Evolutionary conservation across 1,140 invertebrate species (phyloP).

Genomic region (Pygmarrhopalites habei): DNA sequence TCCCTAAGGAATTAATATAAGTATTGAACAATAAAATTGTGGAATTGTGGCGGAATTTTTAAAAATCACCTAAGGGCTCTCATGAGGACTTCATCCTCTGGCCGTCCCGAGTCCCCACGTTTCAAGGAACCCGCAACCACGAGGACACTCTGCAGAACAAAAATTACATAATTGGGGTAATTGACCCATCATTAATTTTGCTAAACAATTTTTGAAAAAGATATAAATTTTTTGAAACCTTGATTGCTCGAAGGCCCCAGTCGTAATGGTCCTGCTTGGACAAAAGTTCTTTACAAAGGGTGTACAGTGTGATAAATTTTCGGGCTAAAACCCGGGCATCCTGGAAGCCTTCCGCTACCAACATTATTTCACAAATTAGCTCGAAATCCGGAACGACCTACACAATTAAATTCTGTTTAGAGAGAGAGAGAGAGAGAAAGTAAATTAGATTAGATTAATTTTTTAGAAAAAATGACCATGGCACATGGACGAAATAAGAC

Average conservation of each 20-base stretch:
- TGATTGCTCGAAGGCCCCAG: slow-evolving; percentile 60
- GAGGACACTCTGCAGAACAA: too few relatives aligned
- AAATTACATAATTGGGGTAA: too few relatives aligned
- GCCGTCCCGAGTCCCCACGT: background rate
- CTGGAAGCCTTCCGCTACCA: slow-evolving; percentile 94
- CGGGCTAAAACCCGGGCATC: slow-evolving; percentile 84
- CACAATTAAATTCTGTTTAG: too few relatives aligned
- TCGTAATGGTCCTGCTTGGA: slow-evolving; percentile 75
- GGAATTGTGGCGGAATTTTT: background rate
- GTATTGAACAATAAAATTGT: background rate
- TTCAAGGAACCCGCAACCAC: slow-evolving; percentile 75
- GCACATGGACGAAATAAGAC: slow-evolving; percentile 68
- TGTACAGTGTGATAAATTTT: slow-evolving; percentile 94
- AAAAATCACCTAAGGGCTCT: background rate
- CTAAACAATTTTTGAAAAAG: slow-evolving; percentile 75
- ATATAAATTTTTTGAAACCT: slow-evolving; percentile 93
- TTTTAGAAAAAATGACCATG: slow-evolving; percentile 98
- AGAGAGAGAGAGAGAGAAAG: too few relatives aligned
- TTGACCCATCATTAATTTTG: slow-evolving; percentile 86
- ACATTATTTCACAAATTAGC: slow-evolving; percentile 96
- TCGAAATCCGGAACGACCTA: slow-evolving; percentile 8
- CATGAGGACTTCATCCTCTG: background rate
- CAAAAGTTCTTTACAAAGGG: slow-evolving; percentile 84
- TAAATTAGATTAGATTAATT: too few relatives aligned
- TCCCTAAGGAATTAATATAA: slow-evolving; percentile 48